Base-by-base conservation (phyloP, 2,113 vertebrate genomes). In the Speoplatyrhinus poulsoni region DNA sequence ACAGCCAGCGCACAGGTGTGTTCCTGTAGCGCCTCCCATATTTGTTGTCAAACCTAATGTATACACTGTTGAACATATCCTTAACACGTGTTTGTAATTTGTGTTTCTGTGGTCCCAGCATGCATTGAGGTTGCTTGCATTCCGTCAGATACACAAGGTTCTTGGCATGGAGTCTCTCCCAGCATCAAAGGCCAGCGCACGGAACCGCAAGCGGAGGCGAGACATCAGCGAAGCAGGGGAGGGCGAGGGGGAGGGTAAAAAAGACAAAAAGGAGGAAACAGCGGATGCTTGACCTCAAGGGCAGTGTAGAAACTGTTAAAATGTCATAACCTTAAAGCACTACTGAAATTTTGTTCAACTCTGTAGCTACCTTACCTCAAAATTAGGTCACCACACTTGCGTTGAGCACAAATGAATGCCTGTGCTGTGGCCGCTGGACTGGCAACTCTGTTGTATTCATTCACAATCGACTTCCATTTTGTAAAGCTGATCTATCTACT, bases 1-100 rank as follows among this genome's bases (percentile, higher is more conserved):
- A 94, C 94, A 0, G 92, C 90, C 75, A 93, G 86, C 0, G 92
- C 91, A 5, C 92, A 94, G 91, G 93, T 93, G 83, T n/a, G 11
- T 49, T 32, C 9, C 33, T 46, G 66, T 6, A 8, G 26, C 15
- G 12, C 32, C 32, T 26, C 62, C 13, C 12, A 41, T 52, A 5
- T n/a, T 55, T 55, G 8, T n/a, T 55, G 53, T 17, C 53, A 3
- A 55, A 0, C 13, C n/a, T 15, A 52, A 15, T 10, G 49, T 41
- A 5, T 41, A 8, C 36, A 41, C 26, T 26, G 26, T 41, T 41
- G 3, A 41, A 41, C 4, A 41, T 52, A 17, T 17, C 11, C 8
- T 41, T 69, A 15, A 36, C n/a, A 47, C 52, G 48, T 2, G 32
- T 3, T 13, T 8, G 12, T 60, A 0, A 8, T 2, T 13, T 17